These are phyloP conservation scores for Drosophila maculinotata DNA, from an alignment of 2,888 invertebrate genomes.

Conservation along the genomic window DNA sequence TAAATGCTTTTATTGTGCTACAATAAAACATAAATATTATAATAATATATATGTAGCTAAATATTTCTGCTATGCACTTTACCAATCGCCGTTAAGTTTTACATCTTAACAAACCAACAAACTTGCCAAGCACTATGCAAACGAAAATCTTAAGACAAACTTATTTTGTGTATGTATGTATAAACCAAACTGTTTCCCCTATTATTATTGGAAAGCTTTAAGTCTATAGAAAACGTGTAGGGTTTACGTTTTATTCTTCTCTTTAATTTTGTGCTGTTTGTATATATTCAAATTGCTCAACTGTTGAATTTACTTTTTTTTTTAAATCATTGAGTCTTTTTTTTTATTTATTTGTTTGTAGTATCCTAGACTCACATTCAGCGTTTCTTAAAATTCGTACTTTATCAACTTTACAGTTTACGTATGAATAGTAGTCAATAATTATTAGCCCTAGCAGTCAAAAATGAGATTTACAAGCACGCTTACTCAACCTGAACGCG, in stretches of 20 bases:
- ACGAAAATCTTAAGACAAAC: conserved; percentile 52
- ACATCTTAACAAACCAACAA: conserved; percentile 31
- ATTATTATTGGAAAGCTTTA: conserved; percentile 46
- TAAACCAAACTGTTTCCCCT: conserved; percentile 13
- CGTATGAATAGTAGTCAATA: conserved; percentile 63
- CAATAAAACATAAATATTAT: conserved; percentile 59
- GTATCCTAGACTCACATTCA: conserved; percentile 80
- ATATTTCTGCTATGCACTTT: conserved; percentile 44
- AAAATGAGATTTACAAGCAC: conserved; percentile 38
- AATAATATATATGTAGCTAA: conserved; percentile 13
- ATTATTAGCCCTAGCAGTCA: conserved; percentile 33
- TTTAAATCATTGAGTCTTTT: conserved; percentile 49
- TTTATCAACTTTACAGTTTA: conserved; percentile 77
- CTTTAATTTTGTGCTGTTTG: conserved; percentile 18
- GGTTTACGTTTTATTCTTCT: conserved; percentile 15
- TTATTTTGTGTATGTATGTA: conserved; percentile 21
- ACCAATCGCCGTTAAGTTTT: conserved; percentile 40
- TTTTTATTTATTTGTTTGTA: conserved; percentile 26
- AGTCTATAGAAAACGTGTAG: conserved; percentile 67
- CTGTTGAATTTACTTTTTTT: conserved; percentile 51
- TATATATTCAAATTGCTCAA: conserved; percentile 37
- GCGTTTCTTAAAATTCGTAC: conserved; percentile 82
- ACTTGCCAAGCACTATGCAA: conserved; percentile 66
- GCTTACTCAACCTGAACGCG: conserved; percentile 30
- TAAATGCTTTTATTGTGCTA: conserved; percentile 63